Evolutionary conservation across 2,113 vertebrate species (phyloP).

Genomic region (Cephalopholis sonnerati): DNA sequence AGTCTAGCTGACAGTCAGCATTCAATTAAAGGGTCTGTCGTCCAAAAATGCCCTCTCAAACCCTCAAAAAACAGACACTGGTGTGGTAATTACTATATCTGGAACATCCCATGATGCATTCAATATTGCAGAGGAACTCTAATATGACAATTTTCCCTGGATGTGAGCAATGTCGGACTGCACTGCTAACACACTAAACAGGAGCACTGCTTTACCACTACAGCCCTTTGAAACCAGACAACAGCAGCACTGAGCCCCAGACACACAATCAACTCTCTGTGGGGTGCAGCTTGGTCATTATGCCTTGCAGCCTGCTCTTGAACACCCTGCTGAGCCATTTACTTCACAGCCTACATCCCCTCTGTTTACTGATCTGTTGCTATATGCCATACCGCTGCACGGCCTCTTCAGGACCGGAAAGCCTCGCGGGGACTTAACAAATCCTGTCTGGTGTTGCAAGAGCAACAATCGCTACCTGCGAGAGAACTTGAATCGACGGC

Average conservation of each 20-base stretch:
- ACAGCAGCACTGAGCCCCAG: slow-evolving; percentile 43
- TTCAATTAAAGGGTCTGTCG: not conserved
- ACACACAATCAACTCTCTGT: slow-evolving; percentile 56
- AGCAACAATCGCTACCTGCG: slow-evolving; percentile 11
- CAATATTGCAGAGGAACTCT: not conserved
- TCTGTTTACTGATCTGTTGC: slow-evolving; percentile 52
- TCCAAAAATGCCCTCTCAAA: not conserved
- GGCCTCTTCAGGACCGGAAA: slow-evolving; percentile 28
- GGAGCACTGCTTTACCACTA: slow-evolving; percentile 25
- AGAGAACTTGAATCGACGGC: slow-evolving; percentile 23
- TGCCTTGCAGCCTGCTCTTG: slow-evolving; percentile 60
- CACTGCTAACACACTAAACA: slow-evolving; percentile 18
- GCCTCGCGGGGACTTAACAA: slow-evolving; percentile 31
- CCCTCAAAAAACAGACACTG: not conserved
- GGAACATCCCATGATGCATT: not conserved
- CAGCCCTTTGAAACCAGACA: slow-evolving; percentile 39
- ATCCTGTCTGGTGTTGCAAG: slow-evolving; percentile 27
- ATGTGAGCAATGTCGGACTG: not conserved
- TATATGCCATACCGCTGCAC: slow-evolving; percentile 30
- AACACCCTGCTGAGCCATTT: slow-evolving; percentile 66
- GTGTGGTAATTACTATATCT: not conserved
- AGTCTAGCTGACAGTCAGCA: not conserved
- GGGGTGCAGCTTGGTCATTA: slow-evolving; percentile 57
- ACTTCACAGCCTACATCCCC: slow-evolving; percentile 54
- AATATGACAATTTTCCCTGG: not conserved